Evolutionary conservation across 1,140 invertebrate genomes (phyloP), one percentile per base, ranked within the genome.

Genomic region (Euwallacea similis): DNA sequence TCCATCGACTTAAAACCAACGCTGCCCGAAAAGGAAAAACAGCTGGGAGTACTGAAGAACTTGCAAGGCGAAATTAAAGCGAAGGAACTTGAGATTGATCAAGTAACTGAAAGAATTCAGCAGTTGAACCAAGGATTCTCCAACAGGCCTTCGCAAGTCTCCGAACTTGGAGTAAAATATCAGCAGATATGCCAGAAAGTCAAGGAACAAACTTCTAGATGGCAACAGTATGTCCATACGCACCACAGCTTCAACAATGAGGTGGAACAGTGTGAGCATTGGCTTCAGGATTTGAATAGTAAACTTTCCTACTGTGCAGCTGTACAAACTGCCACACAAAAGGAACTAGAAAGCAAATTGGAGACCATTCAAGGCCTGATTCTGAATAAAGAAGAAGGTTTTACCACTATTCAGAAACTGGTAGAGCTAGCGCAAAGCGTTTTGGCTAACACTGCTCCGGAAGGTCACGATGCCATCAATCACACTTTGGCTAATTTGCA

Each of bases 31-130:
- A 98, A 98, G 82, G 90, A 93, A 79, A 84, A 89, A 11, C 93
- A 96, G 74, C 84, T 96, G 11, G 92, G 95, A 66, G 86, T 87
- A 66, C 84, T 98, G 15, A 86, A 93, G 81, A 84, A 83, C 21
- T 82, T 96, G 11, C 94, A 96, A 84, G 94, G 94, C 56, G 93
- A 97, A 84, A 89, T 97, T 7, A 84, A 91, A 46, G 92, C 93
- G 0, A 95, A 96, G 79, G 95, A 97, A 84, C 81, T 96, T 42
- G 95, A 98, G 83, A 94, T 98, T 69, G 96, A 98, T 78, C 89
- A 91, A 59, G 90, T 97, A 0, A 96, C 92, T 13, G 96, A 98
- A 81, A 90, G 91, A 74, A 93, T 93, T 6, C 94, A 98, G 79
- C 87, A 91, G 68, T 80, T 96, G 2, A 88, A 93, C 59, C 93